These are phyloP conservation scores for Rachycentron canadum DNA, from an alignment of 2,797 vertebrate genomes.

Conservation along the genomic window DNA sequence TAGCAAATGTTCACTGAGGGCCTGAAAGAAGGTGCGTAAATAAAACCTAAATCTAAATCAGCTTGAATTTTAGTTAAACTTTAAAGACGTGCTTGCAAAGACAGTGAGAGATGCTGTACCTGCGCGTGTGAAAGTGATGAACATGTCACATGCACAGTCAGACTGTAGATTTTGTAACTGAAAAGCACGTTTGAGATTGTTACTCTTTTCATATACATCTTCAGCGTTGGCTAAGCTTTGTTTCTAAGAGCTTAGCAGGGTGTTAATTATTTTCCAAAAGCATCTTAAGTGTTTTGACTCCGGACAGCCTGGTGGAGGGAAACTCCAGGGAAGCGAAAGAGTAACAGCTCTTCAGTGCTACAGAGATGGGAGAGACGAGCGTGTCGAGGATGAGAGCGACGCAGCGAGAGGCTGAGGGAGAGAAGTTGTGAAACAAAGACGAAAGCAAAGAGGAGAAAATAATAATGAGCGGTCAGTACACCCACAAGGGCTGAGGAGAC, in stretches of 20 bases:
- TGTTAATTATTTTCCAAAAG: conserved; percentile 69
- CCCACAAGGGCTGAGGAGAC: conserved; percentile 35
- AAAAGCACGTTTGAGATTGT: background rate
- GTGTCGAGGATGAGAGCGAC: conserved; percentile 33
- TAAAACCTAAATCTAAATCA: background rate
- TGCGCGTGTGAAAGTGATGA: conserved; percentile 6
- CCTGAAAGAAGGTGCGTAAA: no score
- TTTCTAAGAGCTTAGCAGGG: conserved; percentile 25
- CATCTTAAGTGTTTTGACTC: conserved; percentile 54
- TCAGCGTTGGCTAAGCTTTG: conserved; percentile 4
- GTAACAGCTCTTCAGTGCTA: conserved; percentile 16
- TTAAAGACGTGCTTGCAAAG: background rate
- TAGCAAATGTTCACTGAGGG: no score
- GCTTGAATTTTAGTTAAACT: background rate
- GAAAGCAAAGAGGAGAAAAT: conserved; percentile 38
- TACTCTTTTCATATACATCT: conserved; percentile 8
- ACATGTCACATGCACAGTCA: background rate
- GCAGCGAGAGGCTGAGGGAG: background rate
- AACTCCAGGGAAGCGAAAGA: conserved; percentile 49
- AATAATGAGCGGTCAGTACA: conserved; percentile 32
- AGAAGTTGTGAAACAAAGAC: conserved; percentile 42
- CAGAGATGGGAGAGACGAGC: conserved; percentile 12
- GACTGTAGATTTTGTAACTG: conserved; percentile 5
- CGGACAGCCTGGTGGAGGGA: conserved; percentile 34
- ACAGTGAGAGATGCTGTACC: background rate